phyloP scores from a whole-genome alignment of 2,888 invertebrate genomes.

The Peribatodes rhomboidaria region DNA sequence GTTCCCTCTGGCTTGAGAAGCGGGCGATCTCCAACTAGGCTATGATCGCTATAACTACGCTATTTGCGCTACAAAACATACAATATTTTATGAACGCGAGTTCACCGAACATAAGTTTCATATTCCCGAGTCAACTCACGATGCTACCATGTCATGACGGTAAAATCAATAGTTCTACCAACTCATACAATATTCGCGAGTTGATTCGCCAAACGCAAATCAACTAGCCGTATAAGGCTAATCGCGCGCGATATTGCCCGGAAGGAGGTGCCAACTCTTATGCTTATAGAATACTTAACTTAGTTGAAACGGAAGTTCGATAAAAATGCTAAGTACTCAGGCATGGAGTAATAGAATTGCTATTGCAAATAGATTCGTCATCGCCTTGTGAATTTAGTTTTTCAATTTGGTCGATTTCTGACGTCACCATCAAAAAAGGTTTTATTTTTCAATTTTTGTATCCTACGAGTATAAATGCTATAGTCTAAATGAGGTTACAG shows the following conservation, averaged over 20 bases:
- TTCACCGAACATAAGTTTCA: too few species aligned
- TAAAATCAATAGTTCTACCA: background rate
- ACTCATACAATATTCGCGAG: conserved; percentile 50
- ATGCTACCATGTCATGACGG: background rate
- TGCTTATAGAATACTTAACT: conserved; percentile 40
- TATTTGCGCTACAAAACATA: too few species aligned
- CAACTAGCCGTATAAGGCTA: conserved; percentile 50
- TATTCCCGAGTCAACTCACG: background rate
- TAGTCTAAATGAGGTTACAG: too few species aligned
- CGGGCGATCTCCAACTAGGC: too few species aligned
- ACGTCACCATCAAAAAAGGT: background rate
- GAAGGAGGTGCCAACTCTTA: conserved; percentile 49
- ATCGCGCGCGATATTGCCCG: conserved; percentile 55
- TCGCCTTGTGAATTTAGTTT: background rate
- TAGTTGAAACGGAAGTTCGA: conserved; percentile 5
- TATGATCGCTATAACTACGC: too few species aligned
- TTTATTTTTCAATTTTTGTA: too few species aligned
- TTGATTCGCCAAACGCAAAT: conserved; percentile 55
- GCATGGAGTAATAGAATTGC: too few species aligned
- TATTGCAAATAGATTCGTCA: background rate
- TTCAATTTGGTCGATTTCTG: background rate
- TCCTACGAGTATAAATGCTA: too few species aligned
- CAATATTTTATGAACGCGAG: too few species aligned
- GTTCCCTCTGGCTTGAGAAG: too few species aligned
- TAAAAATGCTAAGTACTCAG: background rate